Evolutionary conservation across 1,140 invertebrate genomes (phyloP), one percentile per base, ranked within the genome.

Genomic region (Drosophila trapezifrons): DNA sequence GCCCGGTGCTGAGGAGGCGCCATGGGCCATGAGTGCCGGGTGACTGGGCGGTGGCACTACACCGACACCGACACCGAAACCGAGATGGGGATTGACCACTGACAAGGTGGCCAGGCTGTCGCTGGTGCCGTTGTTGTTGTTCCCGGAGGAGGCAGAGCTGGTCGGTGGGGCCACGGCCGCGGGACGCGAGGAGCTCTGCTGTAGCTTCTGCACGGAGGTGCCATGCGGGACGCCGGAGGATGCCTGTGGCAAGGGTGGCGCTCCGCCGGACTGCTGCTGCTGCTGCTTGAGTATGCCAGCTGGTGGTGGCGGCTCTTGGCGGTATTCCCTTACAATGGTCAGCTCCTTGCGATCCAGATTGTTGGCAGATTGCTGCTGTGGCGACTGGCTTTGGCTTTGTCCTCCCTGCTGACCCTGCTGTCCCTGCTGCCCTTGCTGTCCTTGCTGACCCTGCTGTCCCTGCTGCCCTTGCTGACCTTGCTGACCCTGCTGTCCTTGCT

Each of bases 91-190:
- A 72, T 93, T 93, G 13, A 96, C 95, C 17, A 96, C 95, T 5
- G 95, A 95, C 0, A 96, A 90, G 0, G 95, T 96, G 17, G 95
- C 95, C 54, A 95, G 91, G 91, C 90, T 93, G 81, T 2, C 91
- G 69, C 54, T 66, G 91, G 84, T 79, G 25, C 35, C 54, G 7
- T 57, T 78, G 63, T 29, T 72, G 60, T 66, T 22, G 38, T 29
- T 67, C 25, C 29, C 49, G 17, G 20, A 37, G 29, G 22, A 15
- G 25, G 32, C 46, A 25, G 12, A 13, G 38, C 55, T 43, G 42
- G 29, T 45, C 8, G 73, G 55, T 12, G 49, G 70, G 0, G 42
- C 42, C 32, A 54, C 56, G 4, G 55, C 22, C 9, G 59, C 57
- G 60, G 45, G 35, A 1, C 62, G 56, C 6, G 60, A 58, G 9